Evolutionary conservation across 2,113 vertebrate genomes (phyloP).

Genomic region (Sus scrofa): T2T-Sscrofa CM000813.6:51483501-51484000

Average conservation of each 20-base stretch:
- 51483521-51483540: not conserved
- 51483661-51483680: too few species aligned
- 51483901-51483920: not conserved
- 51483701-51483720: too few species aligned
- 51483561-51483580: too few species aligned
- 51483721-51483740: too few species aligned
- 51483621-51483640: too few species aligned
- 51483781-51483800: too few species aligned
- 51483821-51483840: constrained; percentile 1
- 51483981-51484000: constrained; percentile 46
- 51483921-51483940: not conserved
- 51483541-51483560: not conserved
- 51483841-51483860: not conserved
- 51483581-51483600: too few species aligned
- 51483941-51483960: not conserved
- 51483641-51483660: too few species aligned
- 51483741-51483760: too few species aligned
- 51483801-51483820: not conserved
- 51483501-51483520: not conserved
- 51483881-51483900: not conserved
- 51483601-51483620: too few species aligned
- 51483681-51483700: too few species aligned
- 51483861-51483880: not conserved
- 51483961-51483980: not conserved
- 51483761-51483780: too few species aligned